Evolutionary conservation across 1,140 invertebrate genomes (phyloP), one percentile per base, ranked within the genome.

Genomic region (Kradibia gibbosae): DNA sequence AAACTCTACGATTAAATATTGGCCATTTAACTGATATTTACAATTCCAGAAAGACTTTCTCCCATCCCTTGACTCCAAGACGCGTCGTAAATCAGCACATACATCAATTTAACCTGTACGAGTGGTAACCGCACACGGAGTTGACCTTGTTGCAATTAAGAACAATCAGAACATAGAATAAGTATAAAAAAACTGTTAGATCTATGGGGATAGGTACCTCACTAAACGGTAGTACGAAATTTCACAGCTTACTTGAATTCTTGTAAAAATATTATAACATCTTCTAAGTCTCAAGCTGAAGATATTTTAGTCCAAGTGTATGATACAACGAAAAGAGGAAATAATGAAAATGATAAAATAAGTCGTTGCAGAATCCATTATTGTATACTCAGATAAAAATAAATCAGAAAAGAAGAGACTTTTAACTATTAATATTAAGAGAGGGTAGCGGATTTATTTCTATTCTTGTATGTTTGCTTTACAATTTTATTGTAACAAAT

Each of bases 391-490:
- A 60, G n/a, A n/a, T n/a, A n/a, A n/a, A n/a, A 39, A 5, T 0
- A 15, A 31, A 50, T 25, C 1, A 10, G 48, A 28, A 53, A 65
- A 45, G 50, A 13, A 78, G 60, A 71, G 17, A 71, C 42, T 31
- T 55, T 71, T 71, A 39, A 75, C 3, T 48, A 67, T 65, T 55
- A 53, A 53, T 53, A 10, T 39, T 70, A 53, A 55, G 42, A 11
- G 25, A 1, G 39, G 0, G 39, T 11, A 1, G 73, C 22, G 15
- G 15, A 48, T 48, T 50, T 81, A 75, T 48, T 76, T 81, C 60
- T 81, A 75, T 81, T 75, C 55, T 81, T 76, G 60, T 81, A n/a
- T 72, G 70, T 70, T 70, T 60, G n/a, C n/a, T 50, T 45, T 17
- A 20, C 50, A 42, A 78, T 67, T 39, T 78, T 78, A 53, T 71